phyloP scores from a whole-genome alignment of 2,113 vertebrate genomes.

The Salvator merianae region DNA sequence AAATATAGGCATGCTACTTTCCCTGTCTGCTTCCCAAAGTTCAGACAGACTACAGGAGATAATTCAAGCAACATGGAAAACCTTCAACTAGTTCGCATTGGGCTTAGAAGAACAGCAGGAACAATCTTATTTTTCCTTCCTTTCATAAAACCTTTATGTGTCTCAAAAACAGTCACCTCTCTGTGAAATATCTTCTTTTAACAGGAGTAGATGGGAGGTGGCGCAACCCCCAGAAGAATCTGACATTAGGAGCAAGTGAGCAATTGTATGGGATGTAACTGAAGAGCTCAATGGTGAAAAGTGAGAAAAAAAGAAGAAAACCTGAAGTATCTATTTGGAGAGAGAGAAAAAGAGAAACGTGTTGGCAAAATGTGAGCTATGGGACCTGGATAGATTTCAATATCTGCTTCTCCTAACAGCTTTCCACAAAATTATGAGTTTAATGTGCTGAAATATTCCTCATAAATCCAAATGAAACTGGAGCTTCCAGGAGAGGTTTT shows the following conservation, averaged over 20 bases:
- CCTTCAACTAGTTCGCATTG: not conserved
- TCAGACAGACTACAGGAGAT: too few relatives aligned
- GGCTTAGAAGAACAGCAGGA: not conserved
- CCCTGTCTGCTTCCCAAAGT: not conserved
- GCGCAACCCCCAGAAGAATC: conserved; percentile 34
- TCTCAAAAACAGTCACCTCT: conserved; percentile 25
- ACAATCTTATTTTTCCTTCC: not conserved
- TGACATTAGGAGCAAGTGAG: conserved; percentile 50
- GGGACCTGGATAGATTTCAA: conserved; percentile 17
- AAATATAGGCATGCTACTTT: too few relatives aligned
- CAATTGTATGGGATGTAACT: conserved; percentile 45
- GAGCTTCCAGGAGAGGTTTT: not conserved
- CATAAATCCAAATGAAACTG: not conserved
- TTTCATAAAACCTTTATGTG: conserved; percentile 9
- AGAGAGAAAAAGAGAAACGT: not conserved
- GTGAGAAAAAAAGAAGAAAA: conserved; percentile 34
- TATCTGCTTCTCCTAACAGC: conserved; percentile 17
- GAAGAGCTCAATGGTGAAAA: not conserved
- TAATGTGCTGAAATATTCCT: not conserved
- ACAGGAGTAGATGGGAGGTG: conserved; percentile 16
- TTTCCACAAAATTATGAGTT: not conserved
- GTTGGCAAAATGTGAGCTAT: conserved; percentile 5
- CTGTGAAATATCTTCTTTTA: not conserved
- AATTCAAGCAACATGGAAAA: not conserved
- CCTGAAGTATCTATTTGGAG: conserved; percentile 35